phyloP scores from a whole-genome alignment of 1,140 invertebrate genomes.

The Heliconius congener region DNA sequence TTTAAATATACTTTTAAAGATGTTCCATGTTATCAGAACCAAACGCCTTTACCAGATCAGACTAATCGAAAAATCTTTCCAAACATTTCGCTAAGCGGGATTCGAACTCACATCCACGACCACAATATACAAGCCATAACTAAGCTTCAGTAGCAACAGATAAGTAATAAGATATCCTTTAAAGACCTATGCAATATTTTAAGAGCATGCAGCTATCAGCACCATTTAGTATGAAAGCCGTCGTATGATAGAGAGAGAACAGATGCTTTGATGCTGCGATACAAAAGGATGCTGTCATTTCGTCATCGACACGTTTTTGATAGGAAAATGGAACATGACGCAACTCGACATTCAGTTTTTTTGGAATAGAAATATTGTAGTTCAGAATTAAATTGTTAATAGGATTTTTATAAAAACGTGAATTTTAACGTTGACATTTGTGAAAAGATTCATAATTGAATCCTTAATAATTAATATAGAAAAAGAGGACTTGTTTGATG shows the following conservation, averaged over 20 bases:
- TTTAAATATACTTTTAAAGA: neutral
- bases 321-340: slow-evolving; percentile 42
- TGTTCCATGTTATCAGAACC: too few species aligned
- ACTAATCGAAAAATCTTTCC: neutral
- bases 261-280: slow-evolving; percentile 45
- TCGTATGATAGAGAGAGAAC: slow-evolving; percentile 45
- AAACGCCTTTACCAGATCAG: too few species aligned
- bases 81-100: neutral
- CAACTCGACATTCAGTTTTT: neutral
- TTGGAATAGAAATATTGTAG: slow-evolving; percentile 3
- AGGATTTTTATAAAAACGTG: neutral
- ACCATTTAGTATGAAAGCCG: slow-evolving; percentile 36
- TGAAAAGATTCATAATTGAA: neutral
- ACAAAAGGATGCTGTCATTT: slow-evolving; percentile 41
- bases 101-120: neutral
- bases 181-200: slow-evolving; percentile 16
- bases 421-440: neutral
- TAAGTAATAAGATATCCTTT: neutral
- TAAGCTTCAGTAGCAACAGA: neutral
- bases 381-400: slow-evolving; percentile 1
- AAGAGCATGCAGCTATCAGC: slow-evolving; percentile 25
- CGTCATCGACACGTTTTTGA: slow-evolving; percentile 49
- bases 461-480: neutral
- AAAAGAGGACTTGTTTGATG: neutral
- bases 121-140: neutral